phyloP scores from a whole-genome alignment of 2,113 vertebrate species.

The Pao palembangensis region DNA sequence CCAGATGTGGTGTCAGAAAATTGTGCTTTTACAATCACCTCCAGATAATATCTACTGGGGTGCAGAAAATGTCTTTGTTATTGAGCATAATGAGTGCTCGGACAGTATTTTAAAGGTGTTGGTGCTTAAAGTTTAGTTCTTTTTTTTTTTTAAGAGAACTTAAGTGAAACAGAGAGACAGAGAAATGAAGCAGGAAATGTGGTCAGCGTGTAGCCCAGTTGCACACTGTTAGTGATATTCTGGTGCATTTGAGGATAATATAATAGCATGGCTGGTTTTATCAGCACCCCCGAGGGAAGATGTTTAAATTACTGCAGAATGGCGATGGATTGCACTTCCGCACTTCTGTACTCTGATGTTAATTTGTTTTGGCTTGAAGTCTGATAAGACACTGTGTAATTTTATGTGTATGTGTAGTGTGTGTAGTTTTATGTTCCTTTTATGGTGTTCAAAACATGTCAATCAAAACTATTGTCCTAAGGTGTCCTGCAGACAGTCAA shows the following conservation, averaged over 20 bases:
- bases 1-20: too few species aligned
- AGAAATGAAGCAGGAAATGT: too few species aligned
- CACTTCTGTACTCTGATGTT: slow-evolving; percentile 10
- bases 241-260: slow-evolving; percentile 19
- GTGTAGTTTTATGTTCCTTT: too few species aligned
- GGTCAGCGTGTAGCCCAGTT: not conserved
- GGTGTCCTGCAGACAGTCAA: not conserved
- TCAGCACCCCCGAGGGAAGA: slow-evolving; percentile 18
- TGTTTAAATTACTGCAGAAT: slow-evolving; percentile 28
- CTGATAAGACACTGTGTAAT: slow-evolving; percentile 21
- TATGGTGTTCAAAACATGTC: not conserved
- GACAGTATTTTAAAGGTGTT: too few species aligned
- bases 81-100: too few species aligned
- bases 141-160: too few species aligned
- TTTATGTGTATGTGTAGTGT: not conserved
- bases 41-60: too few species aligned
- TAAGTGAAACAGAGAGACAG: not conserved
- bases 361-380: slow-evolving; percentile 15
- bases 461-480: not conserved
- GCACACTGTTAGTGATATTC: slow-evolving; percentile 15
- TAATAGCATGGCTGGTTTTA: slow-evolving; percentile 21
- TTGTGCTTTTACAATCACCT: too few species aligned
- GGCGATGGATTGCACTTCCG: slow-evolving; percentile 36
- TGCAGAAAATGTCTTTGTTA: too few species aligned
- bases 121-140: too few species aligned